Conservation (phyloP, 2,113 vertebrate species). For the Mus spicilegus region DNA sequence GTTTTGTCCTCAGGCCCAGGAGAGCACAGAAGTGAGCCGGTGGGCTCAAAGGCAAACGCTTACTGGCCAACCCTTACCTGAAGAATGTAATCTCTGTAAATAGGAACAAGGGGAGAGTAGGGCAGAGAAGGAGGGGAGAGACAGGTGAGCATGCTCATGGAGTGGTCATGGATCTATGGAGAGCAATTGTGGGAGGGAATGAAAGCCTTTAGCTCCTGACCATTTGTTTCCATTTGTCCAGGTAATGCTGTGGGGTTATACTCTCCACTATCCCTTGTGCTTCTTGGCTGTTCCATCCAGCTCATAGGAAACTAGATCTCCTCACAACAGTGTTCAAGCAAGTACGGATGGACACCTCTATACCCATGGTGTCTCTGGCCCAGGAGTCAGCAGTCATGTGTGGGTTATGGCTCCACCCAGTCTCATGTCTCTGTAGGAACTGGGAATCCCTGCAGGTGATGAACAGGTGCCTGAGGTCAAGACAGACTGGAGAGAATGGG, state of each 20-base stretch:
- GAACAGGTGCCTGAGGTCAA: background rate
- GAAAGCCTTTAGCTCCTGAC: too few species aligned
- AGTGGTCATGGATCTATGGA: too few species aligned
- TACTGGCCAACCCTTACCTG: too few species aligned
- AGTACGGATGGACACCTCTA: accelerated
- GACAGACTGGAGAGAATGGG: background rate
- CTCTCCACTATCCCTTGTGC: background rate
- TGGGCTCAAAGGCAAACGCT: background rate
- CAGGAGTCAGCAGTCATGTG: background rate
- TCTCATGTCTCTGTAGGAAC: background rate
- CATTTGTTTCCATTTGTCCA: background rate
- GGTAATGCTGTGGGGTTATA: too few species aligned
- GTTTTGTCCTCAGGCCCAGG: background rate
- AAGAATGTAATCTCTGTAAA: background rate
- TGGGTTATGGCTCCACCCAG: background rate
- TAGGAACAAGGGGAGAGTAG: background rate
- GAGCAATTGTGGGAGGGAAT: background rate
- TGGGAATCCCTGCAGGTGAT: background rate
- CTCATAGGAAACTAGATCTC: background rate
- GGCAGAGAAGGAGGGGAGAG: background rate
- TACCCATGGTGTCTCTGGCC: background rate
- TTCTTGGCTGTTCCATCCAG: background rate
- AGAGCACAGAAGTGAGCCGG: background rate
- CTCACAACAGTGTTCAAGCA: background rate
- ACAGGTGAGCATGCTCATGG: background rate